These are phyloP conservation scores for Scopus umbretta DNA, from an alignment of 2,113 vertebrate species.

Conservation along the genomic window DNA sequence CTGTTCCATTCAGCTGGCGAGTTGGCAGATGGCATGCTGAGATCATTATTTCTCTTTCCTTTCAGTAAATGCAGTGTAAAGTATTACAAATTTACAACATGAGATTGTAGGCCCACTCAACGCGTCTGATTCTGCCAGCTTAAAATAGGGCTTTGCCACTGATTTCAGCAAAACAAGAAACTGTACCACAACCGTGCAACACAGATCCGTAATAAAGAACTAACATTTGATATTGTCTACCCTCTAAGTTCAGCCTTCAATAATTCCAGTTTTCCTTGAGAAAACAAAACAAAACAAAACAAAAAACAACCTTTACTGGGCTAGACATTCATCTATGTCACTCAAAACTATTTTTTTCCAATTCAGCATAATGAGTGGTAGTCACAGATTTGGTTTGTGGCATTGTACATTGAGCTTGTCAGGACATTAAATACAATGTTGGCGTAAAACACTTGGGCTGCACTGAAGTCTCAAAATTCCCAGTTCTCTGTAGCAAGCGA, in stretches of 20 bases:
- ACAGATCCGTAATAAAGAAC: not conserved
- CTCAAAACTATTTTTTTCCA: not conserved
- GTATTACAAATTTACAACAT: not conserved
- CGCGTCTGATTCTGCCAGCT: not conserved
- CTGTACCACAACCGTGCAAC: not conserved
- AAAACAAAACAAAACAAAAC: too few relatives aligned
- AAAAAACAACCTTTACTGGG: not conserved
- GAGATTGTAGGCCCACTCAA: not conserved
- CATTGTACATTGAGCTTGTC: not conserved
- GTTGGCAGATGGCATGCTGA: slow-evolving; percentile 18
- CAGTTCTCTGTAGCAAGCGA: not conserved
- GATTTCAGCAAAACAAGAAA: not conserved
- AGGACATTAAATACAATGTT: not conserved
- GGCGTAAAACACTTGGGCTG: not conserved
- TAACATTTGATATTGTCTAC: not conserved
- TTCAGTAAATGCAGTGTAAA: not conserved
- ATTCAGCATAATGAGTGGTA: not conserved
- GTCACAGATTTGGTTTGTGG: not conserved
- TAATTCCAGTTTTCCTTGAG: not conserved
- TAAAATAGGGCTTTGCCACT: not conserved
- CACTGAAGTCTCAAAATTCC: not conserved
- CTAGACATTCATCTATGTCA: not conserved
- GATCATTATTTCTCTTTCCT: not conserved
- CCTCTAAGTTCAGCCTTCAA: not conserved
- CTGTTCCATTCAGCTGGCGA: not conserved